These are phyloP conservation scores for Eutrigla gurnardus DNA, from an alignment of 2,797 vertebrate species.

Conservation along the genomic window DNA sequence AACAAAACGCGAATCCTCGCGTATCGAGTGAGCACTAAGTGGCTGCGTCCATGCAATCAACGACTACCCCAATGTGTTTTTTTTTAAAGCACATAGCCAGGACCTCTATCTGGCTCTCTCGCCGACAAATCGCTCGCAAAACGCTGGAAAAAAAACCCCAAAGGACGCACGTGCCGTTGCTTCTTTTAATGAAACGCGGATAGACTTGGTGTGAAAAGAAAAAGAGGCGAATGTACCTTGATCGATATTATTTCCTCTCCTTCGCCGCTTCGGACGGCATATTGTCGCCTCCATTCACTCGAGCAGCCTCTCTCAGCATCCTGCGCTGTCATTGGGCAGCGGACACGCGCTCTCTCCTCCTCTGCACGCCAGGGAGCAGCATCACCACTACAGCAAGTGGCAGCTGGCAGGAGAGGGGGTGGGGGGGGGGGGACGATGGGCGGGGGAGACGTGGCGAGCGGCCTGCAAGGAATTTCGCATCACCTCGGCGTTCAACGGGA, in stretches of 20 bases:
- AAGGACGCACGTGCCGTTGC: constrained; percentile 12
- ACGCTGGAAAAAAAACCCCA: constrained; percentile 1
- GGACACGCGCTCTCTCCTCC: constrained; percentile 71
- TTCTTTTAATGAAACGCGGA: background rate
- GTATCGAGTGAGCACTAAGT: constrained; percentile 42
- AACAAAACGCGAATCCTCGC: constrained; percentile 40
- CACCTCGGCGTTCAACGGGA: constrained; percentile 33
- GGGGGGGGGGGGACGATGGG: constrained; percentile 59
- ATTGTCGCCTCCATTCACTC: constrained; percentile 83
- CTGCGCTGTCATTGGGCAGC: constrained; percentile 85
- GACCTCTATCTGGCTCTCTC: background rate
- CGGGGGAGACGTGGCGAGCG: constrained; percentile 48
- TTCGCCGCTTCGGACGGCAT: constrained; percentile 77
- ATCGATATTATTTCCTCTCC: constrained; percentile 76
- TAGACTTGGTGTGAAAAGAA: background rate
- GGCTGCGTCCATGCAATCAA: constrained; percentile 53
- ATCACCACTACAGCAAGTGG: constrained; percentile 76
- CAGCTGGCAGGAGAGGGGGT: constrained; percentile 74
- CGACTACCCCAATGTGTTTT: constrained; percentile 34
- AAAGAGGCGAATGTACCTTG: constrained; percentile 69
- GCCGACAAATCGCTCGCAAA: constrained; percentile 35
- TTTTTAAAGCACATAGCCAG: constrained; percentile 42
- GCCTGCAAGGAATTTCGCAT: constrained; percentile 41
- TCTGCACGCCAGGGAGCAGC: constrained; percentile 71
- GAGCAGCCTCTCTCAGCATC: constrained; percentile 81